These are phyloP conservation scores for Chelmon rostratus DNA, from an alignment of 2,797 vertebrate species.

Conservation along the genomic window DNA sequence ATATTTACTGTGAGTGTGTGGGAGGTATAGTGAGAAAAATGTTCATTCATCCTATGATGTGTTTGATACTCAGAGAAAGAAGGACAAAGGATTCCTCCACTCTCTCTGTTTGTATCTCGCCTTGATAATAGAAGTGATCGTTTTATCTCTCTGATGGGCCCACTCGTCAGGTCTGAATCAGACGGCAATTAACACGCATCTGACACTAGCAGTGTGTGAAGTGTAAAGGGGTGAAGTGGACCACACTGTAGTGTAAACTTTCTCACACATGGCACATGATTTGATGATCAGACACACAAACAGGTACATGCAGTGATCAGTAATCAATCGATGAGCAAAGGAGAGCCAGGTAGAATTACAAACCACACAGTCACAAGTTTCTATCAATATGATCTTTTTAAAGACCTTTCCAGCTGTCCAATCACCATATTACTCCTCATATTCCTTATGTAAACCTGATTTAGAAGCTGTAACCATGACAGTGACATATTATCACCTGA, in stretches of 20 bases:
- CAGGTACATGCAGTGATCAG: background rate
- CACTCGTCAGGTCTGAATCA: constrained; percentile 20
- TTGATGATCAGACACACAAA: background rate
- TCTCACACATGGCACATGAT: background rate
- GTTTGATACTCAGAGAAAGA: constrained; percentile 25
- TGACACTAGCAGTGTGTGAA: background rate
- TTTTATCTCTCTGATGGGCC: constrained; percentile 25
- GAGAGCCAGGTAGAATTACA: background rate
- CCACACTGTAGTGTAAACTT: background rate
- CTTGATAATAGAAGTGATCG: constrained; percentile 11
- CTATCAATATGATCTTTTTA: background rate
- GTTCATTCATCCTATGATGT: constrained; percentile 6
- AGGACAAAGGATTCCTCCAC: background rate
- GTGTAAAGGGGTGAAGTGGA: background rate
- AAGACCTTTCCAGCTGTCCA: background rate
- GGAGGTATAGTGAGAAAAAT: constrained; percentile 35
- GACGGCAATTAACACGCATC: constrained; percentile 9
- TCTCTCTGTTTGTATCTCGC: constrained; percentile 19
- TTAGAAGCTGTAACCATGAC: background rate
- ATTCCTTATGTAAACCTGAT: background rate
- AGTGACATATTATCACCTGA: background rate
- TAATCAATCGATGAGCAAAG: background rate
- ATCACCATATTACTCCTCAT: background rate
- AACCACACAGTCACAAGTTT: background rate
- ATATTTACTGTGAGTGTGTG: constrained; percentile 37